phyloP scores from a whole-genome alignment of 1,140 invertebrate species.

The Choristoneura fumiferana region DNA sequence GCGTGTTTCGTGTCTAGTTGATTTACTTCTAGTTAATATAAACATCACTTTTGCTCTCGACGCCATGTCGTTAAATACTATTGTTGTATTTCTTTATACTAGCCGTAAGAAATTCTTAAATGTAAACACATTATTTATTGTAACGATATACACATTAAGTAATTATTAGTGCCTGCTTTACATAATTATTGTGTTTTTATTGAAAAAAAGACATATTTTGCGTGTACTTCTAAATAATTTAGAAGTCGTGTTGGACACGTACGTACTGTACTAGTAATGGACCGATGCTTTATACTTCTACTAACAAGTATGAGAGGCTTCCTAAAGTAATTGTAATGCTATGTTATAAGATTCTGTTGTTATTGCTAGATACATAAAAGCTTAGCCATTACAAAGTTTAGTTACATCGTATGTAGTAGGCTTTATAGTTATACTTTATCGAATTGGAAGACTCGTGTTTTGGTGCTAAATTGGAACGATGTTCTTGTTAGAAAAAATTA shows the following conservation, averaged over 20 bases:
- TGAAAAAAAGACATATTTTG: slow-evolving; percentile 74
- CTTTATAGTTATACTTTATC: slow-evolving; percentile 70
- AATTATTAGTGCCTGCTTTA: slow-evolving; percentile 75
- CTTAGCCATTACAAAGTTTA: slow-evolving; percentile 73
- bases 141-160: slow-evolving; percentile 70
- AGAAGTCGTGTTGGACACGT: slow-evolving; percentile 61
- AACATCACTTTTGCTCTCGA: slow-evolving; percentile 45
- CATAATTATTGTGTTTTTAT: slow-evolving; percentile 57
- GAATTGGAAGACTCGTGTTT: slow-evolving; percentile 76
- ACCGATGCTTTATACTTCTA: slow-evolving; percentile 48
- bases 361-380: slow-evolving; percentile 74
- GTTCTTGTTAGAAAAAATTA: slow-evolving; percentile 59
- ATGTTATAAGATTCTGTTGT: slow-evolving; percentile 74
- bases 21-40: slow-evolving; percentile 38
- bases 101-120: slow-evolving; percentile 67
- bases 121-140: slow-evolving; percentile 74
- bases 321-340: slow-evolving; percentile 66
- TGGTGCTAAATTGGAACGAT: slow-evolving; percentile 74
- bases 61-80: slow-evolving; percentile 47
- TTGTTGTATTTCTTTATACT: slow-evolving; percentile 60
- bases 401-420: slow-evolving; percentile 66
- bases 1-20: background rate
- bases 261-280: slow-evolving; percentile 43
- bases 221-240: slow-evolving; percentile 49
- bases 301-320: slow-evolving; percentile 70